phyloP scores from a whole-genome alignment of 2,888 invertebrate genomes.

The Drosophila suboccidentalis region DNA sequence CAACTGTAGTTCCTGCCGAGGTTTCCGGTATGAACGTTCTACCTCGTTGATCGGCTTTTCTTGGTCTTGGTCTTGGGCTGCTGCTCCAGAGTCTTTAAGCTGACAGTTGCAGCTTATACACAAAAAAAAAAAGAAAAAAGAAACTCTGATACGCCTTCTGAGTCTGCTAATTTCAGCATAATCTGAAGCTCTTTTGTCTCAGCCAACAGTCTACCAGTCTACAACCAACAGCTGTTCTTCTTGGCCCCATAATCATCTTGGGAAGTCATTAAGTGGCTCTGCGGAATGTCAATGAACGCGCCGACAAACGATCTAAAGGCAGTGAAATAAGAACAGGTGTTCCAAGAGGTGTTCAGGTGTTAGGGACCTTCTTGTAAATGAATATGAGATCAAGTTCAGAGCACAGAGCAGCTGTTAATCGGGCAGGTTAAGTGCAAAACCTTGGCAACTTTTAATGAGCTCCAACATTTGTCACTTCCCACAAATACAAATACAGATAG shows the following conservation, averaged over 20 bases:
- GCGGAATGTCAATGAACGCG: slow-evolving; percentile 68
- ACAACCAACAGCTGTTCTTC: slow-evolving; percentile 56
- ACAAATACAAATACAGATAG: not conserved
- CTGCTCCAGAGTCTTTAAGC: slow-evolving; percentile 24
- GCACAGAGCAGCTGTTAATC: slow-evolving; percentile 33
- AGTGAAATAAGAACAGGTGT: slow-evolving; percentile 48
- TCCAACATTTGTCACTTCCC: slow-evolving; percentile 23
- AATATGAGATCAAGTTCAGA: slow-evolving; percentile 51
- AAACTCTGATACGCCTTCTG: slow-evolving; percentile 69
- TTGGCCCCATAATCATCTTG: slow-evolving; percentile 21
- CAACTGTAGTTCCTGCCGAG: slow-evolving; percentile 45
- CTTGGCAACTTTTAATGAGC: slow-evolving; percentile 17
- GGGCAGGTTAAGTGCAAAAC: slow-evolving; percentile 10
- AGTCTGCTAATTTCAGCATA: slow-evolving; percentile 74
- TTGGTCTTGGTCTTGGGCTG: slow-evolving; percentile 30
- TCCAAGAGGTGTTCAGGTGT: slow-evolving; percentile 16
- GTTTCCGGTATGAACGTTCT: slow-evolving; percentile 48
- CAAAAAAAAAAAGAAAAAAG: slow-evolving; percentile 17
- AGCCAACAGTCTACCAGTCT: not conserved
- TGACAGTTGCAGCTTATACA: slow-evolving; percentile 36
- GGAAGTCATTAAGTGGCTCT: slow-evolving; percentile 62
- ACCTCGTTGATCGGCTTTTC: slow-evolving; percentile 44
- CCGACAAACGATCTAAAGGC: slow-evolving; percentile 9
- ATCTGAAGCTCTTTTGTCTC: slow-evolving; percentile 53
- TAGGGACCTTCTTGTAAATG: slow-evolving; percentile 29